These are phyloP conservation scores for Falcunculus frontatus DNA, from an alignment of 2,113 vertebrate genomes.

Conservation along the genomic window DNA sequence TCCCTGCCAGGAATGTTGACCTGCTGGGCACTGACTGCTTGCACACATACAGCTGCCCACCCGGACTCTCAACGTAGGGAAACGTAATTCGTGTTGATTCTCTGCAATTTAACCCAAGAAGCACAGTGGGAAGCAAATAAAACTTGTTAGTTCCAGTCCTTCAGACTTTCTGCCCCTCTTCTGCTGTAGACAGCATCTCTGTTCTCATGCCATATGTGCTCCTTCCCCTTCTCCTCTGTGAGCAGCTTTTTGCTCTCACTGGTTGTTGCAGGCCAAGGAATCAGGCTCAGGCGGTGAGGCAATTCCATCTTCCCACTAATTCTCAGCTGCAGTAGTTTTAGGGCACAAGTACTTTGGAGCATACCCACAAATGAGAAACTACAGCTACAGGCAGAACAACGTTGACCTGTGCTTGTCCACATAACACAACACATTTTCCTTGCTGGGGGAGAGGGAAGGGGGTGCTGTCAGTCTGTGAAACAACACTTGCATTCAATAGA, in stretches of 20 bases:
- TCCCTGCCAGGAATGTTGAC: not conserved
- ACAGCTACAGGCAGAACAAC: not conserved
- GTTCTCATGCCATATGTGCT: not conserved
- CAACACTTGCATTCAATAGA: not conserved
- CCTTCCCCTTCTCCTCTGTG: not conserved
- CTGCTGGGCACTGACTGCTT: not conserved
- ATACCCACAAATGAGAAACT: not conserved
- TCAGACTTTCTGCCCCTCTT: not conserved
- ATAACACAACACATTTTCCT: not conserved
- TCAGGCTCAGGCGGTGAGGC: not conserved
- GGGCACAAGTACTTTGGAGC: not conserved
- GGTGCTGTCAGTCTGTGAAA: not conserved
- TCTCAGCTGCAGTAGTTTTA: not conserved
- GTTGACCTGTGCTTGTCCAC: not conserved
- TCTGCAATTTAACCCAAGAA: not conserved
- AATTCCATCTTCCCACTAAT: not conserved
- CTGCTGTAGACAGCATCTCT: not conserved
- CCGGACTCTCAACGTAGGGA: not conserved
- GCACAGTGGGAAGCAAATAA: not conserved
- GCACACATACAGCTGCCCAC: not conserved
- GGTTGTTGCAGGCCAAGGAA: not conserved
- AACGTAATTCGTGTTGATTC: not conserved
- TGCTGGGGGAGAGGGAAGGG: not conserved
- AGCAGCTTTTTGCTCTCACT: not conserved
- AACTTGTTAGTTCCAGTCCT: not conserved